Base-by-base conservation (phyloP, 2,797 vertebrate species). In the Phrynocephalus forsythii region DNA sequence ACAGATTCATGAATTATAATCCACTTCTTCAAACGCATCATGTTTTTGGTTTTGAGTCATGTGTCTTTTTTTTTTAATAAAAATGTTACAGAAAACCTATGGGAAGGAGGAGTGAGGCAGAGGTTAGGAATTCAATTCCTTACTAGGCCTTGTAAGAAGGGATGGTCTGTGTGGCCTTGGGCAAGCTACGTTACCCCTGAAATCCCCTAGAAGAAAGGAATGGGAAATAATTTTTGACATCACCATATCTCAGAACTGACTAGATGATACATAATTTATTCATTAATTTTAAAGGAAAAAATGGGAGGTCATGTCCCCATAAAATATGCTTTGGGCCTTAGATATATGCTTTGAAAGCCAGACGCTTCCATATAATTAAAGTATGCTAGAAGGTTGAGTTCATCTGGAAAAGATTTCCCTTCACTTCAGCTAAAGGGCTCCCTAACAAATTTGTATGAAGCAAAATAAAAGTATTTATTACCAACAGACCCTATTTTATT, bases 391-490 rank as follows among this genome's bases (percentile, higher is more conserved):
- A 6, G 20, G 33, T n/a, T n/a, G 10, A 56, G 24, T 50, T 75
- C 30, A 75, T 20, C 20, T 20, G 72, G 30, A 75, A 22, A 44
- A 20, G 72, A 1, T 75, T 75, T 44, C 33, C 33, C 18, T 8
- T 75, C 30, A 38, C 4, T 75, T 75, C 72, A 75, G 20, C 44
- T 6, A 18, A 44, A 75, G 20, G 33, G 11, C 20, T 75, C 33
- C 18, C 30, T 44, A 30, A 56, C 24, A 76, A 48, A 48, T 48
- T 76, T 76, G 48, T 72, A 30, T 72, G 11, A 72, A 72, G 30
- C n/a, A 33, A 73, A 73, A 73, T 73, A 63, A 80, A n/a, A 63
- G 78, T 24, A 63, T 85, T 87, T 85, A n/a, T 60, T 20, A 80
- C 0, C 48, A 22, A 0, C 6, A 88, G 28, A 15, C n/a, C 66